Evolutionary conservation across 1,140 invertebrate species (phyloP).

Genomic region (Paraescarpia echinospica): DNA sequence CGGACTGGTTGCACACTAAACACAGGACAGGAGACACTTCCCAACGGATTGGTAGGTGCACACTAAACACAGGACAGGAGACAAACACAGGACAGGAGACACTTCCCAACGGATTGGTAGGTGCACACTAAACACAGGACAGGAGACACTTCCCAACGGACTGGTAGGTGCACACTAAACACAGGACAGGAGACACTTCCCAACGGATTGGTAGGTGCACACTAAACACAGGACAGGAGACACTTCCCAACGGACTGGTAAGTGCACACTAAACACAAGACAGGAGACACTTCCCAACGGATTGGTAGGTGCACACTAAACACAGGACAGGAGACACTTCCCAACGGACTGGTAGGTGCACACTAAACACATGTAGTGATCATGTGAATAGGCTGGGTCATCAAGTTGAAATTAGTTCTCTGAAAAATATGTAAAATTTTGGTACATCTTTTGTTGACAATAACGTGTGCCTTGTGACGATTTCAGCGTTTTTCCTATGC

Average conservation of each 20-base stretch:
- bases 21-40: slow-evolving; percentile 83
- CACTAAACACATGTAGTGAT: neutral
- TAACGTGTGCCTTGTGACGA: neutral
- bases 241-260: slow-evolving; percentile 92
- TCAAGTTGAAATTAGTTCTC: neutral
- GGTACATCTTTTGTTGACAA: neutral
- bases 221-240: slow-evolving; percentile 85
- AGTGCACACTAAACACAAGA: slow-evolving; percentile 82
- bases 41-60: too few species aligned
- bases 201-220: too few species aligned
- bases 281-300: slow-evolving; percentile 91
- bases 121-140: slow-evolving; percentile 83
- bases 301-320: too few species aligned
- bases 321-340: slow-evolving; percentile 83
- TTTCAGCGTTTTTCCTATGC: neutral
- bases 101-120: slow-evolving; percentile 90
- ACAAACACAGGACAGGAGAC: slow-evolving; percentile 88
- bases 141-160: slow-evolving; percentile 91
- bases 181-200: slow-evolving; percentile 85
- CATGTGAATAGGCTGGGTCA: neutral
- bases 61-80: slow-evolving; percentile 83
- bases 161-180: too few species aligned
- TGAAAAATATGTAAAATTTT: slow-evolving; percentile 3
- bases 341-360: slow-evolving; percentile 81
- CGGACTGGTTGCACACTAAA: too few species aligned